Evolutionary conservation across 2,888 invertebrate genomes (phyloP), one percentile per base, ranked within the genome.

Genomic region (Leptinotarsa peninsularis): DNA sequence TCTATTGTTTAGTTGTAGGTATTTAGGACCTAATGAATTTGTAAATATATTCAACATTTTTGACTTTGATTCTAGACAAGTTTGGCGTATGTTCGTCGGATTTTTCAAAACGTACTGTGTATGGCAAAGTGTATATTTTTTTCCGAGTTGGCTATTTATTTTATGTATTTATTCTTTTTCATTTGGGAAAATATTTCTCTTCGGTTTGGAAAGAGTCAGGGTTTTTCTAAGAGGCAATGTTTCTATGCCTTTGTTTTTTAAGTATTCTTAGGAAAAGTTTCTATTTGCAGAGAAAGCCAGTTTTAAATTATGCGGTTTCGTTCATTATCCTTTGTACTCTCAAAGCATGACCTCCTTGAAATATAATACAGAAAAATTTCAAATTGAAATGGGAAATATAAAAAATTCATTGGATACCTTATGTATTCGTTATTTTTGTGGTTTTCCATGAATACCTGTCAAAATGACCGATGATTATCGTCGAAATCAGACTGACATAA

Each of bases 1-100:
- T 70, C 49, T 60, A 77, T 77, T 76, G 73, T 77, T 70, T 79
- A 76, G 75, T 78, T 76, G 80, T 80, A 80, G 77, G 78, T 79
- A 77, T 76, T 78, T 80, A 80, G 80, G 76, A 70, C 54, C 69
- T 79, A 78, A 79, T 79, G 71, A 78, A 76, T 72, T 82, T 80
- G 80, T 84, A 81, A 43, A 43, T 78, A 81, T 77, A 79, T 78
- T 69, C 72, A 73, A 49, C n/a, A 70, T 74, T 58, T 67, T 71
- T 27, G 67, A 52, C 76, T 73, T 73, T 66, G 66, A 56, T 56
- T 74, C 72, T 77, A 75, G 74, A 77, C 76, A 77, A 77, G 71
- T 74, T 77, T 77, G 75, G 78, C 72, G 73, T 56, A 73, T n/a
- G 50, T 49, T 15, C 54, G 43, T 43, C 27, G 21, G 15, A n/a